Evolutionary conservation across 2,797 vertebrate genomes (phyloP), one percentile per base, ranked within the genome.

Genomic region (Cephalopachus bancanus): DNA sequence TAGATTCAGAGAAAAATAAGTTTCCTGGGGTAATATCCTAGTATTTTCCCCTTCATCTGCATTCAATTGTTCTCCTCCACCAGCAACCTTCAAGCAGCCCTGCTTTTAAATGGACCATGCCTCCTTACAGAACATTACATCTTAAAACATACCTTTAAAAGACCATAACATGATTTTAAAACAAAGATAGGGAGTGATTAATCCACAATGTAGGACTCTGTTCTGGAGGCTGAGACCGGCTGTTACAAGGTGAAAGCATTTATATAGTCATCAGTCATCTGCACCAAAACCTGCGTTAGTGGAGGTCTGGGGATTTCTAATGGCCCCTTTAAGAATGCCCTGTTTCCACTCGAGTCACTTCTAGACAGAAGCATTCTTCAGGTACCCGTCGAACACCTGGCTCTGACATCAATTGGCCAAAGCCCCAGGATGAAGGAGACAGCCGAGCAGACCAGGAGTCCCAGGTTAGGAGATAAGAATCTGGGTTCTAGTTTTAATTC

Each of bases 261-360:
- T 97, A 91, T 83, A 92, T 30, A 64, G 78, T 88, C 51, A 0
- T 86, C 85, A 72, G 94, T 80, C 84, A 72, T 85, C 94, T 95
- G 94, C 22, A 80, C 51, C 81, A 79, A 96, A 93, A 65, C 33
- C 44, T 49, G 64, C 49, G 26, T 92, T 83, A 81, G 86, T 33
- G 53, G 89, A 95, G 96, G 80, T 96, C 97, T 98, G 94, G 94
- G 92, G 85, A 20, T 95, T 98, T 96, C 95, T 96, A 96, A 97
- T 22, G 26, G 92, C 55, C 55, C 92, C 78, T 91, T 83, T 97
- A 92, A 97, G 95, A 89, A 93, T 20, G 62, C 76, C 57, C 95
- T 97, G 84, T 96, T 98, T 97, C 91, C 65, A 78, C 44, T 76
- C 30, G 57, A 75, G 59, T 96, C 49, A n/a, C 49, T 72, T 16